These are phyloP conservation scores for Hermodice carunculata DNA, from an alignment of 2,888 invertebrate genomes.

Conservation along the genomic window DNA sequence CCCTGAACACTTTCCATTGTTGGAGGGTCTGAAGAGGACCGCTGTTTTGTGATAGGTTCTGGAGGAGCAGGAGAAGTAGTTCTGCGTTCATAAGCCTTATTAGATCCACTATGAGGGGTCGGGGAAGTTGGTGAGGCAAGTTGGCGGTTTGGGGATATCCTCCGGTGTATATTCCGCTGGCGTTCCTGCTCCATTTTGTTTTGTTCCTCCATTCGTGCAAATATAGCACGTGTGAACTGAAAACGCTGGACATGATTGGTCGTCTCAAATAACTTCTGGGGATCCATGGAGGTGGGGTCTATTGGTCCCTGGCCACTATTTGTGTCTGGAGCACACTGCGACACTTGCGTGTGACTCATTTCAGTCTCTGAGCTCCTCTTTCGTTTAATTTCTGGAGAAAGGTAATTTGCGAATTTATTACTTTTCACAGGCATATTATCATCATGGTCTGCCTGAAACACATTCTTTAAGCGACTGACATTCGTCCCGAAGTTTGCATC, in stretches of 20 bases:
- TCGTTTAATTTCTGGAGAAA: slow-evolving; percentile 18
- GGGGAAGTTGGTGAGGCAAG: slow-evolving; percentile 17
- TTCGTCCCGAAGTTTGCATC: slow-evolving; percentile 53
- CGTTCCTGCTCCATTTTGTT: slow-evolving; percentile 15
- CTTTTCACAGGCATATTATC: not conserved
- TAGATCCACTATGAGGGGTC: no score
- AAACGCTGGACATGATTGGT: slow-evolving; percentile 65
- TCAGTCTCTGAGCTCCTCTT: not conserved
- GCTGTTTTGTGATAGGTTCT: not conserved
- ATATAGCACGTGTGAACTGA: slow-evolving; percentile 63
- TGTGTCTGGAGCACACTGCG: slow-evolving; percentile 2
- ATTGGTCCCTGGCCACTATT: not conserved
- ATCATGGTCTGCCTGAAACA: slow-evolving; percentile 48
- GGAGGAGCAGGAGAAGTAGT: not conserved
- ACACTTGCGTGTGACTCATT: not conserved
- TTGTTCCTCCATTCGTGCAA: slow-evolving; percentile 66
- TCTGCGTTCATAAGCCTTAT: no score
- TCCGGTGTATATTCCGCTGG: not conserved
- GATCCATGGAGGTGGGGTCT: slow-evolving; percentile 11
- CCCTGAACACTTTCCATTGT: slow-evolving; percentile 1
- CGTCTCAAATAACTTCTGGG: slow-evolving; percentile 33
- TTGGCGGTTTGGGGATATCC: not conserved
- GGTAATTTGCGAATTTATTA: not conserved
- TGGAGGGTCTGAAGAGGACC: slow-evolving; percentile 10
- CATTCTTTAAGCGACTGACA: slow-evolving; percentile 61